Base-by-base conservation (phyloP, 2,797 vertebrate species). In the Euphonia xanthogaster region DNA sequence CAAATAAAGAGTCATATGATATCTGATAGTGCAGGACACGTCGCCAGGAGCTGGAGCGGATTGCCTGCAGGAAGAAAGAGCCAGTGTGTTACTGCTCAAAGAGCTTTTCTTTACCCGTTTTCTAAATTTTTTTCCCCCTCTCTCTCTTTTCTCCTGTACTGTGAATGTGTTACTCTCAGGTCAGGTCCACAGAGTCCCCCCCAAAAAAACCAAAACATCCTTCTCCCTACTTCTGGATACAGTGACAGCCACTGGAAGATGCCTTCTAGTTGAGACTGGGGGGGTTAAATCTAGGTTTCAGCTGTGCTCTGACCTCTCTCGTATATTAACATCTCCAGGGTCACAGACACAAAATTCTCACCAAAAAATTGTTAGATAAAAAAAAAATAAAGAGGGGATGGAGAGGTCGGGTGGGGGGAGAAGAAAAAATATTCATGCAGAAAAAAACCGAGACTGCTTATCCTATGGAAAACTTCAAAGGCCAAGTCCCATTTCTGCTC, bases 1-100 rank as follows among this genome's bases (percentile, higher is more conserved):
- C 97, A 98, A 98, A 98, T 98, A 98, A 97, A 98, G 98, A 98
- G 98, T 98, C 98, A 98, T 98, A 98, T 98, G 98, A 98, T 98
- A 98, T 98, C 97, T 98, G 98, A 98, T 98, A 98, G 98, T 97
- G 97, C 98, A 98, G 98, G 98, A 98, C 97, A 97, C 95, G 92
- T 98, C 97, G 98, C 98, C 98, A 98, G 98, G 98, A 98, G 97
- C 97, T 97, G 97, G 97, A 98, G 98, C 97, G 97, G 97, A 98
- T 97, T 98, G 98, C 98, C 98, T 98, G 97, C 97, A 98, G 98
- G 98, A 98, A 98, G 98, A 98, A 98, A 98, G 98, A 97, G 97
- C 98, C 97, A 98, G 98, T 98, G 98, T 98, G 96, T 97, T 97
- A 94, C 97, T 97, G 98, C 98, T 98, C 98, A 98, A 98, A 98